phyloP scores from a whole-genome alignment of 1,140 invertebrate species.

The Euwallacea fornicatus region DNA sequence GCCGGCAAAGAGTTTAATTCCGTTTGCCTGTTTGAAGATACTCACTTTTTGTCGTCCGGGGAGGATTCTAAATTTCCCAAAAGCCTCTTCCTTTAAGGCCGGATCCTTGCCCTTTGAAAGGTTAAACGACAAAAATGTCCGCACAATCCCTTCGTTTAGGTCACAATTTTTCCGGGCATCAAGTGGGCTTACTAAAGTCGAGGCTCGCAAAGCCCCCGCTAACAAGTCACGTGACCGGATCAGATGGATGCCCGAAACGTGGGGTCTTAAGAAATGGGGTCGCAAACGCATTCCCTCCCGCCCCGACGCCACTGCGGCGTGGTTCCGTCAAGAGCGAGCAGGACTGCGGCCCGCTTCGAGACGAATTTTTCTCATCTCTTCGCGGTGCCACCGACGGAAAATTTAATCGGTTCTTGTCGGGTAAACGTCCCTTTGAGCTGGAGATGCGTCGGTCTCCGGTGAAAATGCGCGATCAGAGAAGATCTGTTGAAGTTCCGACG shows the following conservation, averaged over 20 bases:
- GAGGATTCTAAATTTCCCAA: too few species aligned
- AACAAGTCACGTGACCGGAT: slow-evolving; percentile 31
- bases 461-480: too few species aligned
- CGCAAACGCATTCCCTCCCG: not conserved
- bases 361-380: not conserved
- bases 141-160: slow-evolving; percentile 5
- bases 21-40: too few species aligned
- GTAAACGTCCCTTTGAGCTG: too few species aligned
- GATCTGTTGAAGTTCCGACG: too few species aligned
- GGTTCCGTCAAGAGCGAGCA: not conserved
- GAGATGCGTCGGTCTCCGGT: too few species aligned
- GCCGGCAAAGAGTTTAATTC: too few species aligned
- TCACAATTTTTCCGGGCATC: slow-evolving; percentile 24
- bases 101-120: too few species aligned
- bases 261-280: not conserved
- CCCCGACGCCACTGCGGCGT: not conserved
- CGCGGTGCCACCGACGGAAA: not conserved
- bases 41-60: too few species aligned
- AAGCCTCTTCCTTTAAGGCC: too few species aligned
- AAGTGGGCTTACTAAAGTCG: slow-evolving; percentile 31
- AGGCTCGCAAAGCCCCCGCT: slow-evolving; percentile 25
- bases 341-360: too few species aligned
- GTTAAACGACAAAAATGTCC: not conserved
- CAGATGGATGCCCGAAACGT: slow-evolving; percentile 30
- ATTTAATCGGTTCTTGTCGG: too few species aligned